These are phyloP conservation scores for Enteromius afrohamiltoni DNA, from an alignment of 2,797 vertebrate species.

Conservation along the genomic window DNA sequence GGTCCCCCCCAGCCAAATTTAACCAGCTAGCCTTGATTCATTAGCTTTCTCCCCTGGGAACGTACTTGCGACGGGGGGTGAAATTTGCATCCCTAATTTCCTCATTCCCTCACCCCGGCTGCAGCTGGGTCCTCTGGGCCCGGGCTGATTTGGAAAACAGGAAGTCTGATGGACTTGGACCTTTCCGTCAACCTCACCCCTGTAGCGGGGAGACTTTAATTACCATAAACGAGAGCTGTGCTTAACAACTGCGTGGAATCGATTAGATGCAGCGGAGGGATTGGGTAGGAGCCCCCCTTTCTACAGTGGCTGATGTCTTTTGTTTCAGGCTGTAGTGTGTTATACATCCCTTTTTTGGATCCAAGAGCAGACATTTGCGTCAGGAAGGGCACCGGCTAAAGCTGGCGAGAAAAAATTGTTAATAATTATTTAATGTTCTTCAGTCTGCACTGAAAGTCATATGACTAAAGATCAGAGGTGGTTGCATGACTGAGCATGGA, in stretches of 20 bases:
- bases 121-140: conserved; percentile 73
- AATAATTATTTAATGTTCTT: conserved; percentile 37
- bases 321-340: conserved; percentile 31
- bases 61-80: conserved; percentile 60
- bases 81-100: conserved; percentile 80
- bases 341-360: neutral
- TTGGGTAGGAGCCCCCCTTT: neutral
- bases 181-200: conserved; percentile 62
- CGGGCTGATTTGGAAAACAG: conserved; percentile 63
- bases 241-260: conserved; percentile 75
- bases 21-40: conserved; percentile 75
- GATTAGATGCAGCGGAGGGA: conserved; percentile 69
- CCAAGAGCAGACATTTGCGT: neutral
- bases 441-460: conserved; percentile 11
- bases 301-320: conserved; percentile 14
- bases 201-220: conserved; percentile 66
- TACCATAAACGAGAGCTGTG: conserved; percentile 73
- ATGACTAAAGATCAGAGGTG: conserved; percentile 37
- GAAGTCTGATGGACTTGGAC: conserved; percentile 63
- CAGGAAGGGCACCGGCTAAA: neutral
- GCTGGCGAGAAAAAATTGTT: neutral
- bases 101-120: conserved; percentile 53
- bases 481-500: conserved; percentile 45
- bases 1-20: conserved; percentile 43
- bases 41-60: conserved; percentile 66